A percentile compares a stretch with the other conserved stretches of the same genome.
Conservation (phyloP, 2,888 invertebrate species). For the Margaritifera margaritifera region DNA sequence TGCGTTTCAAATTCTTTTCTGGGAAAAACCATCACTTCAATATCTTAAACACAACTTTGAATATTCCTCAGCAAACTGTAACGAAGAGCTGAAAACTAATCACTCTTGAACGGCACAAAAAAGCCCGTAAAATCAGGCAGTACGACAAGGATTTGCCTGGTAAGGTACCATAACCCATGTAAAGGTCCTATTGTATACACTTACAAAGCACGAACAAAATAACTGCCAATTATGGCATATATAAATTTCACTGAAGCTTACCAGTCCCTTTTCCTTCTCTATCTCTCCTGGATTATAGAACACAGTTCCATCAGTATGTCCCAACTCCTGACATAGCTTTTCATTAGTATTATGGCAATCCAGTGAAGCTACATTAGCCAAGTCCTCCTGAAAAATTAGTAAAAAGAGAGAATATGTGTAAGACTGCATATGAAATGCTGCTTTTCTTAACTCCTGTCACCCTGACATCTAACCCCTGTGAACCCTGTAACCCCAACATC, state of each 20-base stretch:
- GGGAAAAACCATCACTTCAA: no score
- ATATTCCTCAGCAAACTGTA: no score
- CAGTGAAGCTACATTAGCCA: slow-evolving; percentile 76
- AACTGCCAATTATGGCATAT: no score
- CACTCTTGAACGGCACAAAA: no score
- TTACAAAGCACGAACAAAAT: no score
- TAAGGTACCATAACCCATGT: no score
- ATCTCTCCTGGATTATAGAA: slow-evolving; percentile 70
- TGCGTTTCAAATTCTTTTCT: no score
- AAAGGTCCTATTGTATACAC: no score
- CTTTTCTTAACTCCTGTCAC: neutral
- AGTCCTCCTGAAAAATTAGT: slow-evolving; percentile 67
- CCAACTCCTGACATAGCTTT: slow-evolving; percentile 75
- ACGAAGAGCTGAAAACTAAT: no score
- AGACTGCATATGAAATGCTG: neutral
- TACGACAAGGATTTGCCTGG: no score
- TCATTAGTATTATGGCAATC: slow-evolving; percentile 72
- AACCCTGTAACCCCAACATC: neutral
- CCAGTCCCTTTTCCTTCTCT: slow-evolving; percentile 49
- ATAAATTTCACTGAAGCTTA: slow-evolving; percentile 30
- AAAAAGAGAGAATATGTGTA: slow-evolving; percentile 13
- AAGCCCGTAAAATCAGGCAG: no score
- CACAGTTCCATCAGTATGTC: slow-evolving; percentile 70
- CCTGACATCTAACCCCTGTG: neutral
- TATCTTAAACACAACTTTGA: no score